Base-by-base conservation (phyloP, 92 coral and sea anemone species). In the Desmophyllum pertusum region DNA sequence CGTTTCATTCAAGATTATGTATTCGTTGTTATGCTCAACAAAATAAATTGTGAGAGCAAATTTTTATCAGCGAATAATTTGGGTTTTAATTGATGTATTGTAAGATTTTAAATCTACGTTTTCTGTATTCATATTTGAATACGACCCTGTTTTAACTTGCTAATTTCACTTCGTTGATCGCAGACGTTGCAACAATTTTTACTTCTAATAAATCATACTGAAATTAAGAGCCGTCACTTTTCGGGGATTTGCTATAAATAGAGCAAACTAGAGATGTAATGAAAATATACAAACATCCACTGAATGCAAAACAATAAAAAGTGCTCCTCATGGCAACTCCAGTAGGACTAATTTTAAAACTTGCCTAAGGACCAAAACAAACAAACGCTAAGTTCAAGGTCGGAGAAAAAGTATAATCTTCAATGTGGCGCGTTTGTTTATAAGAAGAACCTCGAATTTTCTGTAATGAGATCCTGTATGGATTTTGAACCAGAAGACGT, bases 11-110 rank as follows among this genome's bases (percentile, higher is more conserved):
- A 17, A 7, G 62, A 77, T 64, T 25, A 36, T 45, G 45, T 37
- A 5, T 27, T 59, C 39, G 52, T 77, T 43, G 55, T 79, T 64
- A 67, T 41, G 84, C 59, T 15, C 17, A 23, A 43, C 73, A 79
- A 78, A 63, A 64, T 63, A 63, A 62, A 65, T 57, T 7, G n/a
- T 2, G 35, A 41, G 70, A 31, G 33, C 15, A 30, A 15, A 46
- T 35, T 80, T 80, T 73, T 18, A 25, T 53, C 38, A 7, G 51
- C 67, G 75, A 80, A 70, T 80, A 39, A 18, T 8, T 4, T 14
- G 1, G 39, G 46, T 37, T 7, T 66, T 66, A 33, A 67, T 8
- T 33, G 42, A 18, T 19, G 0, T 35, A 38, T 67, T 17, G 21
- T 67, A 33, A 67, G 45, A 36, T 36, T 67, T 35, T 38, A 11